Conservation (phyloP, 2,888 invertebrate species). For the Nomada goodeniana region DNA sequence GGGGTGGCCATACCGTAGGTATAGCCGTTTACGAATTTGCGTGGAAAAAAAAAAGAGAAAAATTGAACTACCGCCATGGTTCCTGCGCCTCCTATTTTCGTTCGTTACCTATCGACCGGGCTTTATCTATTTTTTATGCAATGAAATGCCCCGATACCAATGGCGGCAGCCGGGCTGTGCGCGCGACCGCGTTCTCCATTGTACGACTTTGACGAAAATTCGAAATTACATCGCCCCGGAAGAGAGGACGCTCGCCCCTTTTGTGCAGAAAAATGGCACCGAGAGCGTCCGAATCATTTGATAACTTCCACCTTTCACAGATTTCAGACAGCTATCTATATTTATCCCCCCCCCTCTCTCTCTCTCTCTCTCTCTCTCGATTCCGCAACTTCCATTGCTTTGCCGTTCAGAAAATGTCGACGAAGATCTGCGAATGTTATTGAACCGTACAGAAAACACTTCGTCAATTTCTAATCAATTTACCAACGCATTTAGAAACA, state of each 20-base stretch:
- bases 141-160: constrained; percentile 74
- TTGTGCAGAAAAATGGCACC: constrained; percentile 52
- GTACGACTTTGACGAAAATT: constrained; percentile 72
- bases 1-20: constrained; percentile 74
- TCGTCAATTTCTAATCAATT: too few species aligned
- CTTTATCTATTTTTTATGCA: constrained; percentile 80
- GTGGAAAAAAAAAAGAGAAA: constrained; percentile 73
- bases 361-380: background rate
- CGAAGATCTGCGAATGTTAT: too few species aligned
- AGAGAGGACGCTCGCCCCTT: constrained; percentile 44
- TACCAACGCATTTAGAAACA: too few species aligned
- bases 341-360: background rate
- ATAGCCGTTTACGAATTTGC: constrained; percentile 81
- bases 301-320: constrained; percentile 50
- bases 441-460: too few species aligned
- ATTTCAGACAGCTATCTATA: constrained; percentile 16
- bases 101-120: constrained; percentile 80
- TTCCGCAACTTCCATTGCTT: background rate
- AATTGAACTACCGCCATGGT: constrained; percentile 73
- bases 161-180: constrained; percentile 57
- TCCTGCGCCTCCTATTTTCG: constrained; percentile 76
- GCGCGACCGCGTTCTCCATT: constrained; percentile 55
- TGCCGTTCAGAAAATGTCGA: background rate
- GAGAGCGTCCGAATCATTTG: constrained; percentile 58
- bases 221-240: constrained; percentile 68